These are phyloP conservation scores for Omphaloscelis lunosa DNA, from an alignment of 2,888 invertebrate species.

Conservation along the genomic window DNA sequence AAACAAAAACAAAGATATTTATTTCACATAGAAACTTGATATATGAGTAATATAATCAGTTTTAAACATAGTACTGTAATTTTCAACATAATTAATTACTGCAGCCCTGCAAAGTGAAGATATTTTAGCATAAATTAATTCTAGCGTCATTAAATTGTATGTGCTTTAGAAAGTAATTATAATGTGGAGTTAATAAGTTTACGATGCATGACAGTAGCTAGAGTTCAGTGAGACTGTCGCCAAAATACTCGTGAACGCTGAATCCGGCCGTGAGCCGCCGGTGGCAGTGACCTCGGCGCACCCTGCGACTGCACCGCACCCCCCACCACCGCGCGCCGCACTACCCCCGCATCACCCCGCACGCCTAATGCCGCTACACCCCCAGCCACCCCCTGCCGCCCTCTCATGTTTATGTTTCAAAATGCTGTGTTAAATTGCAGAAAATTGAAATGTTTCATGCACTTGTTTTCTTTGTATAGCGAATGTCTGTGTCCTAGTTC, in stretches of 20 bases:
- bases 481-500: constrained; percentile 56
- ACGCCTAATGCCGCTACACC: constrained; percentile 69
- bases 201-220: constrained; percentile 44
- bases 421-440: constrained; percentile 60
- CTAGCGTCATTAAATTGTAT: constrained; percentile 21
- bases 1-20: constrained; percentile 21
- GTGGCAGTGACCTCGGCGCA: constrained; percentile 92
- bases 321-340: constrained; percentile 72
- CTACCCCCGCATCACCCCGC: constrained; percentile 62
- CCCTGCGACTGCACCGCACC: constrained; percentile 88
- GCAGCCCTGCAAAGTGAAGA: constrained; percentile 2
- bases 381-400: constrained; percentile 55
- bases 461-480: constrained; percentile 42
- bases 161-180: constrained; percentile 42
- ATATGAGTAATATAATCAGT: constrained; percentile 3
- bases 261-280: constrained; percentile 86
- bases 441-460: constrained; percentile 49
- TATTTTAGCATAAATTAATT: background rate
- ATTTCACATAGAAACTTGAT: constrained; percentile 8
- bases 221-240: constrained; percentile 81
- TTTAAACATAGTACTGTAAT: background rate
- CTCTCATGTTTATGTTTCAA: constrained; percentile 64
- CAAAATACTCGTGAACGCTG: constrained; percentile 82
- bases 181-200: constrained; percentile 47
- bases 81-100: background rate